phyloP scores from a whole-genome alignment of 2,113 vertebrate species.

The Dendrocopos noguchii region DNA sequence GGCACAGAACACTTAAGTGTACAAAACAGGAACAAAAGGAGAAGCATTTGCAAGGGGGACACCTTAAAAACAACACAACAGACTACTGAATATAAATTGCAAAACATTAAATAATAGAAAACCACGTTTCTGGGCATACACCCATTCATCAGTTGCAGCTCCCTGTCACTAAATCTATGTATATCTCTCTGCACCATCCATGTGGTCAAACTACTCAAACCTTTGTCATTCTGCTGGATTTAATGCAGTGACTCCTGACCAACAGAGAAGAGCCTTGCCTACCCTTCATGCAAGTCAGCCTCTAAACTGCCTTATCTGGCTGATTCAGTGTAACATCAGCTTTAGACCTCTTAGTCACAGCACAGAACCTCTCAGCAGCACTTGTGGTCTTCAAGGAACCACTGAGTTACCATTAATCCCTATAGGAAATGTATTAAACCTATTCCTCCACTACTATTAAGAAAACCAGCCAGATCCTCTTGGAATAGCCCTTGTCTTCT shows the following conservation, averaged over 20 bases:
- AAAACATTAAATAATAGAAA: neutral
- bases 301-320: neutral
- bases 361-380: neutral
- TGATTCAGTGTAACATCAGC: neutral
- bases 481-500: neutral
- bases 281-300: neutral
- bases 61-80: neutral
- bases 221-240: neutral
- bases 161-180: neutral
- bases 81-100: neutral
- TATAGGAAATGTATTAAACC: neutral
- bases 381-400: neutral
- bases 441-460: neutral
- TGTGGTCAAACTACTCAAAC: neutral
- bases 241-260: neutral
- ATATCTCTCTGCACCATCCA: neutral
- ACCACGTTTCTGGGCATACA: neutral
- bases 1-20: neutral
- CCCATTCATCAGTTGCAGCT: neutral
- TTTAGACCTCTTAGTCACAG: neutral
- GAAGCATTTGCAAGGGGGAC: neutral
- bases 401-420: neutral
- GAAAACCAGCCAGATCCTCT: neutral
- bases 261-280: neutral
- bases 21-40: neutral